Conservation (phyloP, 2,797 vertebrate genomes). For the Hydrolagus colliei region DNA sequence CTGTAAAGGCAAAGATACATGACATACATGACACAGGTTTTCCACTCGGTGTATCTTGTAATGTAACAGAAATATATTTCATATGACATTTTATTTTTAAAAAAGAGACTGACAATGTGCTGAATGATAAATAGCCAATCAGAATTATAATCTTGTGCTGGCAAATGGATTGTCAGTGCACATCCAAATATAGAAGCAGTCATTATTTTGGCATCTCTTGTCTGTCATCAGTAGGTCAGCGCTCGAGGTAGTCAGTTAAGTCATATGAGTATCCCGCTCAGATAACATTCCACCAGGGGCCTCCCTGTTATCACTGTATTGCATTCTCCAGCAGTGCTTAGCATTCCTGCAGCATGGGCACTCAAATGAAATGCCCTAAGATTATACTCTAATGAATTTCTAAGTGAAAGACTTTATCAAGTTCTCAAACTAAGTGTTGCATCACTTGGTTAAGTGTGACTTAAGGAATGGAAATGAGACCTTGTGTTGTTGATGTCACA, state of each 20-base stretch:
- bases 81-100: not conserved
- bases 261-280: not conserved
- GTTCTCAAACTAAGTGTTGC: not conserved
- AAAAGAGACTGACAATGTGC: not conserved
- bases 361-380: not conserved
- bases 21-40: not conserved
- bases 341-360: not conserved
- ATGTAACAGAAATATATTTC: not conserved
- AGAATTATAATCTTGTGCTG: not conserved
- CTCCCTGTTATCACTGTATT: conserved; percentile 7
- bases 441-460: not conserved
- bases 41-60: not conserved
- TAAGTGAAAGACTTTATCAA: conserved; percentile 3
- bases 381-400: conserved; percentile 16
- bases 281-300: not conserved
- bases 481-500: not conserved
- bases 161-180: not conserved
- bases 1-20: not conserved
- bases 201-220: not conserved
- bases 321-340: not conserved
- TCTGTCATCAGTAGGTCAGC: not conserved
- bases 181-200: not conserved
- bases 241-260: conserved; percentile 1
- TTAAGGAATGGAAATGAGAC: conserved; percentile 3
- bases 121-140: not conserved